A percentile compares a stretch with the other conserved stretches of the same genome.
phyloP scores from a whole-genome alignment of 2,888 invertebrate species.

The Eupithecia insigniata region DNA sequence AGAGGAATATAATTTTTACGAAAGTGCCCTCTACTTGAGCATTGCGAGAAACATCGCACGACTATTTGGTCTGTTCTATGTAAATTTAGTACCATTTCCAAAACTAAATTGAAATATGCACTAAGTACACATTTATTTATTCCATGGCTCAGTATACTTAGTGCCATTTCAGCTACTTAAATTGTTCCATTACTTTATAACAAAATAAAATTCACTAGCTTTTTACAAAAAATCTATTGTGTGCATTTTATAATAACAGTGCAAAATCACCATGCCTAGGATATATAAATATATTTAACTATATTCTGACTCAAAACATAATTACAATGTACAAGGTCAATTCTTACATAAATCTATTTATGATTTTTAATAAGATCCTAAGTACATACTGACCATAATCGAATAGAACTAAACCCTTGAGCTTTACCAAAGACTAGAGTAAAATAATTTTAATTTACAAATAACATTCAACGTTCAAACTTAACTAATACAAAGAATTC shows the following conservation, averaged over 20 bases:
- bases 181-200: conserved; percentile 35
- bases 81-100: conserved; percentile 8
- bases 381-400: conserved; percentile 52
- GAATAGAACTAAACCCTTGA: conserved; percentile 65
- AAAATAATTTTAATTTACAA: conserved; percentile 57
- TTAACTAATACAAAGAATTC: conserved; percentile 22
- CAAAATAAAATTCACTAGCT: conserved; percentile 42
- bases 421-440: conserved; percentile 79
- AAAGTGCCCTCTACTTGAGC: conserved; percentile 12
- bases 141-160: neutral
- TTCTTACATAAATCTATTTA: conserved; percentile 9
- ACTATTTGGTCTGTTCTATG: conserved; percentile 3
- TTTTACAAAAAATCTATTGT: conserved; percentile 31
- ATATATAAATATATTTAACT: conserved; percentile 10
- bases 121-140: neutral
- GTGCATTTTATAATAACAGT: conserved; percentile 33
- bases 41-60: conserved; percentile 21
- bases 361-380: conserved; percentile 43
- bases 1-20: neutral
- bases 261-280: conserved; percentile 18
- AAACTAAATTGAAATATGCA: neutral
- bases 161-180: conserved; percentile 14
- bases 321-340: conserved; percentile 19
- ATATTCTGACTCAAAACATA: conserved; percentile 11
- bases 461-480: conserved; percentile 45